phyloP scores from a whole-genome alignment of 2,888 invertebrate genomes.

The Crocallis elinguaria region DNA sequence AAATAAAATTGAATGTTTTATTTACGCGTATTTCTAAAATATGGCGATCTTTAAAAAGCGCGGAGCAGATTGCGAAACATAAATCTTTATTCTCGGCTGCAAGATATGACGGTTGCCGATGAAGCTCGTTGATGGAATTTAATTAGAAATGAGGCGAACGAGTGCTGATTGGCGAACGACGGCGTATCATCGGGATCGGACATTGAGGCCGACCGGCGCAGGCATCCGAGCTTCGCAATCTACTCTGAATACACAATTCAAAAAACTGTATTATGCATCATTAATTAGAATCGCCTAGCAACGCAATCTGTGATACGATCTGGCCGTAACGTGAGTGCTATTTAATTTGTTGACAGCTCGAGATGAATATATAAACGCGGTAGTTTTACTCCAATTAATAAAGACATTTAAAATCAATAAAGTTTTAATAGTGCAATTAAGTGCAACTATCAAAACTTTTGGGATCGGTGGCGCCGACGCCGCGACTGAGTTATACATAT shows the following conservation, averaged over 20 bases:
- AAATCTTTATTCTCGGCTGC: constrained; percentile 44
- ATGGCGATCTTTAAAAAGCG: constrained; percentile 27
- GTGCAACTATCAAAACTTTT: not conserved
- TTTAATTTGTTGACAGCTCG: constrained; percentile 3
- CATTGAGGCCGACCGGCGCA: constrained; percentile 49
- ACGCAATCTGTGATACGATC: constrained; percentile 37
- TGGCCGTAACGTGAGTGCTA: constrained; percentile 42
- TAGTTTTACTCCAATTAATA: not conserved
- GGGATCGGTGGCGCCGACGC: not conserved
- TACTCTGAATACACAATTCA: constrained; percentile 56
- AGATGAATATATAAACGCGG: not conserved
- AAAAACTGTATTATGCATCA: constrained; percentile 36
- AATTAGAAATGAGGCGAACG: constrained; percentile 55
- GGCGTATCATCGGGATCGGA: constrained; percentile 45
- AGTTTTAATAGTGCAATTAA: not conserved
- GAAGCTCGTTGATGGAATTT: constrained; percentile 55
- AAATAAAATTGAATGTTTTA: not conserved
- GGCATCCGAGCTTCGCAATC: constrained; percentile 41
- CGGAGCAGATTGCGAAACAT: constrained; percentile 36
- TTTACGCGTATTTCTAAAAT: constrained; percentile 26
- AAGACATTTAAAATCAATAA: constrained; percentile 1
- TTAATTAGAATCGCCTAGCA: constrained; percentile 43
- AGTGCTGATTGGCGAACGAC: constrained; percentile 50
- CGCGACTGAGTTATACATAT: no score
- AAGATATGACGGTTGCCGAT: constrained; percentile 47